Base-by-base conservation (phyloP, 2,113 vertebrate species). In the Patagioenas fasciata region DNA sequence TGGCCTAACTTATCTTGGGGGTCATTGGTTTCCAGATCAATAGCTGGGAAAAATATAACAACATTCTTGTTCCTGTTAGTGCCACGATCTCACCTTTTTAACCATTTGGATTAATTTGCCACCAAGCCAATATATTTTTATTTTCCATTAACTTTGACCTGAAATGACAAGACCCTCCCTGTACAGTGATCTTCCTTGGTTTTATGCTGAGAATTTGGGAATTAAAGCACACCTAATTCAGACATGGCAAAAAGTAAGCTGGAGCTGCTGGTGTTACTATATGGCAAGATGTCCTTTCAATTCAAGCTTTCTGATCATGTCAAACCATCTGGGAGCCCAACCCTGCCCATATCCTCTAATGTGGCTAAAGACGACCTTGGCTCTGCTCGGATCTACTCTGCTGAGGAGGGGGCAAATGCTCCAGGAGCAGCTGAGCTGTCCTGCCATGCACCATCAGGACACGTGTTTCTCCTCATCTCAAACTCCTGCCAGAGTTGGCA, bases 401-500 rank as follows among this genome's bases (percentile, higher is more conserved):
- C 48, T 6, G 0, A 20, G 44, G 44, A 69, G 15, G 2, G 3
- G 13, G 2, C 0, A 1, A 51, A 36, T 23, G 40, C 40, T 51
- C 24, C n/a, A 19, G 78, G 64, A 86, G 24, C 72, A 20, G 18
- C 74, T 75, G 93, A 78, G 24, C 15, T 51, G 7, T 88, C 58
- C 78, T 85, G 60, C 61, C 2, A 1, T 25, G 50, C 15, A 1
- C 18, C 74, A 20, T 58, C 64, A 71, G 51, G 47, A 71, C 88
- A 90, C 58, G 38, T 53, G 50, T 66, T 28, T 80, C 69, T 61
- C 44, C 56, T 47, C 34, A 47, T 34, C 32, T 36, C 61, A 74
- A 66, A 84, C 23, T 67, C 36, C 81, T 92, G 50, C 16, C 11
- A 67, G 64, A 95, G 69, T 21, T 91, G 78, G 50, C 42, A 95